phyloP scores from a whole-genome alignment of 1,140 invertebrate species.

The Triops cancriformis region DNA sequence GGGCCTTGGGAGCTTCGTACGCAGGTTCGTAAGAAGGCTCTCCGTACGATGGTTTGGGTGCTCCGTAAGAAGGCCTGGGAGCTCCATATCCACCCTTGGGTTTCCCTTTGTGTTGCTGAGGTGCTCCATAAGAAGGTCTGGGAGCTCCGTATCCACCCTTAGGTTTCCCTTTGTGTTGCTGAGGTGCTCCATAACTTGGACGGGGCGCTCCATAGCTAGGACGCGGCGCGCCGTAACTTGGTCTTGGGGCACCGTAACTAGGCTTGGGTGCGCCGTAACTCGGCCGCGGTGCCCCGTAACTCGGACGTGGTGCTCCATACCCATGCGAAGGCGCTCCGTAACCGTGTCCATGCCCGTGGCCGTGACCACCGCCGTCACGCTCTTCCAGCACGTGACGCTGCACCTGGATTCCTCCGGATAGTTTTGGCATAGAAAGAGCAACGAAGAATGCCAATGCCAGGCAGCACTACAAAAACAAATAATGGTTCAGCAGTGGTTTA shows the following conservation, averaged over 20 bases:
- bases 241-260: slow-evolving; percentile 18
- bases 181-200: slow-evolving; percentile 15
- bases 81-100: slow-evolving; percentile 20
- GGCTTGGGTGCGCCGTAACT: slow-evolving; percentile 16
- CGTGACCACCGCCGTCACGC: background rate
- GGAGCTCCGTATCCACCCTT: slow-evolving; percentile 22
- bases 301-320: slow-evolving; percentile 23
- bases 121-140: slow-evolving; percentile 24
- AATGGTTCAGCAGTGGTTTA: background rate
- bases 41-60: slow-evolving; percentile 21
- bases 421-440: background rate
- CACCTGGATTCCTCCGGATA: background rate
- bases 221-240: slow-evolving; percentile 7
- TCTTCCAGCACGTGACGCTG: background rate
- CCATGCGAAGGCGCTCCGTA: slow-evolving; percentile 16
- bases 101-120: slow-evolving; percentile 11
- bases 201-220: slow-evolving; percentile 15
- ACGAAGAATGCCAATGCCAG: background rate
- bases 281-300: slow-evolving; percentile 20
- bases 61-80: slow-evolving; percentile 25
- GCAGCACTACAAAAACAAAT: background rate
- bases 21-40: slow-evolving; percentile 18
- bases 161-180: slow-evolving; percentile 8
- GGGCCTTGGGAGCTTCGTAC: background rate
- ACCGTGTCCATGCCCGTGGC: background rate